phyloP scores from a whole-genome alignment of 2,113 vertebrate species.

The Orcinus orca region DNA sequence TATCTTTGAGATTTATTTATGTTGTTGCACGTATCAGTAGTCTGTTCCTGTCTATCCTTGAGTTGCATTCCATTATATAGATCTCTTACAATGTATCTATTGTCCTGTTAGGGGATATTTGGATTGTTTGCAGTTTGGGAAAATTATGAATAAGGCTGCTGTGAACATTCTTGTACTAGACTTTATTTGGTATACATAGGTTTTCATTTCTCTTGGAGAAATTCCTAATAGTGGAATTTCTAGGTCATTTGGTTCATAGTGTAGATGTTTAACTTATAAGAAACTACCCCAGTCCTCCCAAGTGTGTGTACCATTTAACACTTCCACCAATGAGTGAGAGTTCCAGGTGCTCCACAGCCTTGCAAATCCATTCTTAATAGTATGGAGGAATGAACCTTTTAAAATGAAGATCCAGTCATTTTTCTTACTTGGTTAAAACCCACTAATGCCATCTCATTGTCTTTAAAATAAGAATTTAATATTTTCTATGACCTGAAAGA shows the following conservation, averaged over 20 bases:
- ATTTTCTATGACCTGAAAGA: neutral
- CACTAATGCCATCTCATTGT: neutral
- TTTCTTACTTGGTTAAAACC: neutral
- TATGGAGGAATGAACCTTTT: neutral
- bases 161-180: neutral
- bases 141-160: neutral
- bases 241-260: neutral
- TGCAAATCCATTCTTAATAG: neutral
- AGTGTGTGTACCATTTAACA: neutral
- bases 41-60: neutral
- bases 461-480: constrained; percentile 2
- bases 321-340: neutral
- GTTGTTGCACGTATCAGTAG: neutral
- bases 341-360: neutral
- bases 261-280: neutral
- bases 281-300: neutral
- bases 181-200: neutral
- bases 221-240: neutral
- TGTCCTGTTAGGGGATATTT: neutral
- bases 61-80: neutral
- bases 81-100: neutral
- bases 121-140: neutral
- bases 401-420: neutral
- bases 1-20: neutral
- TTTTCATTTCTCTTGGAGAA: neutral